Base-by-base conservation (phyloP, 2,888 invertebrate genomes). In the Cosmia pyralina region DNA sequence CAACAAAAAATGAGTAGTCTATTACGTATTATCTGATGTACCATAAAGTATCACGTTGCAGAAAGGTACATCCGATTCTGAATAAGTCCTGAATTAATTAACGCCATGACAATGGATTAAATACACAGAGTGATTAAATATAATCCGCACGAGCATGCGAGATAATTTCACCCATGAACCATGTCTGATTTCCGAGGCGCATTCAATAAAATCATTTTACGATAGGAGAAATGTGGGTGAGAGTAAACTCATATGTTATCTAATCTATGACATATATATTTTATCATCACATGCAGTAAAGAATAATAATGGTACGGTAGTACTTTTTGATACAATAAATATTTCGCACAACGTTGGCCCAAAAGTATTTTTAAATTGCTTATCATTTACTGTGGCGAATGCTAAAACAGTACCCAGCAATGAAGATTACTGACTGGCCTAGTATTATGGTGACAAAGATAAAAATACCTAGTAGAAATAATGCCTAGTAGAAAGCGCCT, bases 81-180 rank as follows among this genome's bases (percentile, higher is more conserved):
- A 58, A 79, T 71, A 59, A 80, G 60, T 69, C 69, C 69, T 52
- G 77, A 72, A 76, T 81, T 80, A 80, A 80, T 80, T 81, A 81
- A 64, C 58, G n/a, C 38, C 62, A 58, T 70, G 80, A 80, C 76
- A 80, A 80, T 72, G 66, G 72, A 76, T 80, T 72, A 52, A n/a
- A n/a, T n/a, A n/a, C n/a, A n/a, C n/a, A n/a, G n/a, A n/a, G n/a
- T n/a, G n/a, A n/a, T n/a, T n/a, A 50, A 38, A 58, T 55, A 72
- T 81, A 72, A 80, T 76, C 80, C 50, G 50, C 58, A 17, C 28
- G 69, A 67, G 50, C 55, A 57, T 34, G 53, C 69, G 55, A 67
- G 75, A 59, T 79, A 79, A 79, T 70, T 79, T 63, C 55, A 79
- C 75, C 65, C 75, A 34, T 38, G 66, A 75, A 52, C 63, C 72